Evolutionary conservation across 1,140 invertebrate genomes (phyloP), one percentile per base, ranked within the genome.

Genomic region (Hyles euphorbiae): DNA sequence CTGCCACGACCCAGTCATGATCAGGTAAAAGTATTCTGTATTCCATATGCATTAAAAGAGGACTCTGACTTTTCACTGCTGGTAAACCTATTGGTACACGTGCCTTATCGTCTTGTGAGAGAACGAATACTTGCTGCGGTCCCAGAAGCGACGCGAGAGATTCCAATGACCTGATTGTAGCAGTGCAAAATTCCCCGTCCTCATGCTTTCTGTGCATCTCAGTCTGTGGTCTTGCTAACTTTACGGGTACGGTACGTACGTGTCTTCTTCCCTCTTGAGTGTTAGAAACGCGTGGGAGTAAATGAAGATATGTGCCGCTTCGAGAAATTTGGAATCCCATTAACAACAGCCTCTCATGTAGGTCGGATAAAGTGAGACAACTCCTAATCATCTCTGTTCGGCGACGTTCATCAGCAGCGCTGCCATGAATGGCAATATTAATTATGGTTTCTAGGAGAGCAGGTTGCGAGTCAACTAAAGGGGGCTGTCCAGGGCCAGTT

Each of bases 31-130:
- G 52, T 11, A 89, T 70, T 65, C 66, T 67, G 65, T 90, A 88
- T 61, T 90, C 79, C 45, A 90, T 46, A 58, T 83, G 74, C 83
- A 89, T 90, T 62, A 89, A 50, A 45, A 81, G 51, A 58, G 67
- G 74, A 54, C 66, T 64, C 62, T 81, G 76, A 33, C 66, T 70
- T 58, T 78, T 81, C 59, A 70, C 74, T 49, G 77, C 72, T 55
- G 69, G 75, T 50, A 77, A 9, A 51, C 63, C 65, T 53, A 72
- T 68, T 54, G 66, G 58, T 51, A 68, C 59, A 60, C 68, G 59
- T 72, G 74, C 72, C 53, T 68, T 68, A 57, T 79, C 70, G 72
- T 73, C 69, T 64, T 67, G 65, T 65, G 62, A 78, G 62, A 74
- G 56, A 62, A 70, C 65, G 70, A 62, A 64, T 75, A 63, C 70